phyloP scores from a whole-genome alignment of 92 coral and sea anemone species.

The Ricordea florida region DNA sequence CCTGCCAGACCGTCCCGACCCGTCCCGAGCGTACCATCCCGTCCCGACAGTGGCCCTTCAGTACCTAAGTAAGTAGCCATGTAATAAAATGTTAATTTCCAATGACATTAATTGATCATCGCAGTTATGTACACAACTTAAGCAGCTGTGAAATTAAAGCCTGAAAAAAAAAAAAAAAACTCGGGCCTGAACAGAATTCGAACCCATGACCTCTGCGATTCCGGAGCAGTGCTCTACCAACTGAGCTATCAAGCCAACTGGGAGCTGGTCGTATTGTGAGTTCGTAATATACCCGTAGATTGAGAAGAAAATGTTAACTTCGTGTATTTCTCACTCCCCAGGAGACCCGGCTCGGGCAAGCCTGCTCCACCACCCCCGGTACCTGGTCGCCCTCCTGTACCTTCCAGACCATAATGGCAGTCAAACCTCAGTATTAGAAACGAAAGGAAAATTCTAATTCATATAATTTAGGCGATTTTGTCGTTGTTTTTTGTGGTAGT shows the following conservation, averaged over 20 bases:
- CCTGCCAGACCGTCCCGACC: conserved; percentile 77
- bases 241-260: too few species aligned
- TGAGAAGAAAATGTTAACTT: neutral
- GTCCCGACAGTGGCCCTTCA: conserved; percentile 79
- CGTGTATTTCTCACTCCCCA: conserved; percentile 14
- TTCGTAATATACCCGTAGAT: neutral
- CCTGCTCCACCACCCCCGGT: conserved; percentile 97
- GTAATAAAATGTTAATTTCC: neutral
- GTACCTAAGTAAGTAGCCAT: conserved; percentile 46
- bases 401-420: conserved; percentile 91
- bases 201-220: too few species aligned
- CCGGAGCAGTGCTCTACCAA: too few species aligned
- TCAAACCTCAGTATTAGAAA: too few species aligned
- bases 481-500: too few species aligned
- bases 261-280: neutral
- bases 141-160: neutral
- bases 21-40: conserved; percentile 68
- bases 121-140: too few species aligned
- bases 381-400: conserved; percentile 96
- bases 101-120: neutral
- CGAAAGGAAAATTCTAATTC: too few species aligned
- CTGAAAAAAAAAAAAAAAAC: too few species aligned
- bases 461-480: too few species aligned
- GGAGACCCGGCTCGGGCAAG: conserved; percentile 96
- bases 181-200: too few species aligned